Percentiles rank a stretch among this genome's conserved stretches.
These are phyloP conservation scores for Paramormyrops kingsleyae DNA, from an alignment of 2,113 vertebrate species.

Conservation along the genomic window DNA sequence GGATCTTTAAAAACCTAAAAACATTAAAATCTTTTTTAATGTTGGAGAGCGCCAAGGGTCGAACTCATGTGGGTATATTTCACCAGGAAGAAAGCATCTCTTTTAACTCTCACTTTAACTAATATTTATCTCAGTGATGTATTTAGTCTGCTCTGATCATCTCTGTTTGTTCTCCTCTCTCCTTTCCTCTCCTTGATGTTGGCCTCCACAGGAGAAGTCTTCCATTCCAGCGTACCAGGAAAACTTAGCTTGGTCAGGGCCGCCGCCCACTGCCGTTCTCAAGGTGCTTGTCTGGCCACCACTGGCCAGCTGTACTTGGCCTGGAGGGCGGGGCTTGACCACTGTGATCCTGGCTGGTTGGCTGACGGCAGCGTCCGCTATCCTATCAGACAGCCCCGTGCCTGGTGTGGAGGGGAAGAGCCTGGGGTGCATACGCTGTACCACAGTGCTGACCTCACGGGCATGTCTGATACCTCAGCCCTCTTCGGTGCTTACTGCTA, in stretches of 20 bases:
- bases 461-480: constrained; percentile 53
- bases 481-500: constrained; percentile 84
- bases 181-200: background rate
- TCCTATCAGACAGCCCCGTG: constrained; percentile 65
- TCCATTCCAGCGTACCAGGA: constrained; percentile 64
- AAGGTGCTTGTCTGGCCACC: constrained; percentile 71
- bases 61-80: background rate
- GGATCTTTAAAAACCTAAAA: background rate
- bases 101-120: background rate
- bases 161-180: background rate
- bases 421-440: constrained; percentile 70
- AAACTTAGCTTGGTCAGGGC: constrained; percentile 70
- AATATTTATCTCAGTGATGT: background rate
- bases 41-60: background rate
- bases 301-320: constrained; percentile 85
- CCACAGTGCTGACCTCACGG: constrained; percentile 62
- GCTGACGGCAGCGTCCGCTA: constrained; percentile 83
- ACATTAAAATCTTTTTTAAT: background rate
- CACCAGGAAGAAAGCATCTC: background rate
- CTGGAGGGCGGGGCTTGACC: constrained; percentile 79
- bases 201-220: constrained; percentile 72
- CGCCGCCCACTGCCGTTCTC: constrained; percentile 65
- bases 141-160: background rate
- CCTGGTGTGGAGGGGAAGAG: constrained; percentile 68
- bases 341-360: constrained; percentile 86